Evolutionary conservation across 2,797 vertebrate species (phyloP).

Genomic region (Xyrichtys novacula): DNA sequence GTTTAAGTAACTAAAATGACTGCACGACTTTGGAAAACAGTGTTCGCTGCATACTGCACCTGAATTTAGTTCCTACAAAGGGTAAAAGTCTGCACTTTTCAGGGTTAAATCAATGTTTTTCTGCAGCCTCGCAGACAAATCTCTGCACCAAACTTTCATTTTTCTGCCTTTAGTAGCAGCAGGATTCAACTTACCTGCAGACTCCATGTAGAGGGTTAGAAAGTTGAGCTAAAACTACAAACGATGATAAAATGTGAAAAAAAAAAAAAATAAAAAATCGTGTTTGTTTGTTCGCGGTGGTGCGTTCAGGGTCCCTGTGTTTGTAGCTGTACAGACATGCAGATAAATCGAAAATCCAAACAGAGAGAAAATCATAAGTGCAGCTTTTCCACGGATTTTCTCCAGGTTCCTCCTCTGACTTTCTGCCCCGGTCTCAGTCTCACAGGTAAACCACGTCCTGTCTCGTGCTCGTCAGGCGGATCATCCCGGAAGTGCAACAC

Average conservation of each 20-base stretch:
- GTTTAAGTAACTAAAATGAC: too few species aligned
- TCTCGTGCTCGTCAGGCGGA: conserved; percentile 56
- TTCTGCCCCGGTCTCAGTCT: neutral
- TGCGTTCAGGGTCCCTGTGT: conserved; percentile 24
- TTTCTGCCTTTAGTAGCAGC: accelerated
- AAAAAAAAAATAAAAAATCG: neutral
- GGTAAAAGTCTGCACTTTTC: too few species aligned
- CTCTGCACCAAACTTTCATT: neutral
- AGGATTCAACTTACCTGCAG: conserved; percentile 49
- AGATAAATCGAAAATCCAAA: neutral
- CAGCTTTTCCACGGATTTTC: too few species aligned
- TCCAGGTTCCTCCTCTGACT: neutral
- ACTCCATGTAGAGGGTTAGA: conserved; percentile 50
- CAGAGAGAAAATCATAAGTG: accelerated
- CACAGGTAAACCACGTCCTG: conserved; percentile 34
- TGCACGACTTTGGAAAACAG: too few species aligned
- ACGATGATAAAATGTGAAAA: neutral
- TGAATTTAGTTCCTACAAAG: neutral
- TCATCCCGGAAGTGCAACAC: conserved; percentile 47
- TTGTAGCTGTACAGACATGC: neutral
- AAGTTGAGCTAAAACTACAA: neutral
- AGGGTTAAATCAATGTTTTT: neutral
- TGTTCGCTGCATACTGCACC: too few species aligned
- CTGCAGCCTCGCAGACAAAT: neutral
- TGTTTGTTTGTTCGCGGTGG: neutral